phyloP scores from a whole-genome alignment of 1,140 invertebrate species.

The Diorhabda carinulata region DNA sequence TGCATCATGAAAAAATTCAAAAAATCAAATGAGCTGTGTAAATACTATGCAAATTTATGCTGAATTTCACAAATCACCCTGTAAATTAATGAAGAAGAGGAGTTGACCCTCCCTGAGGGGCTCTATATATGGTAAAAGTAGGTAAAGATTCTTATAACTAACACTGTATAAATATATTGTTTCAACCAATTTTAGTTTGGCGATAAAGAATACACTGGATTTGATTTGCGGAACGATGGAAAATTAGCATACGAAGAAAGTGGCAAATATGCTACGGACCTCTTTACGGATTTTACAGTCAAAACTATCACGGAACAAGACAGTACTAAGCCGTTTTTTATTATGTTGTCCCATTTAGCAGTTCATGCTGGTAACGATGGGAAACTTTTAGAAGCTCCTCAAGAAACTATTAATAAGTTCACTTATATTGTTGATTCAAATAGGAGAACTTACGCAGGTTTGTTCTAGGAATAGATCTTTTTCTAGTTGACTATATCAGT shows the following conservation, averaged over 20 bases:
- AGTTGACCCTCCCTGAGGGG: too few species aligned
- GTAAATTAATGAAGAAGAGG: too few species aligned
- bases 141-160: too few species aligned
- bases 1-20: too few species aligned
- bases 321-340: constrained; percentile 58
- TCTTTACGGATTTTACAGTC: constrained; percentile 63
- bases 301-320: constrained; percentile 58
- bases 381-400: constrained; percentile 58
- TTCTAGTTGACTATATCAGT: too few species aligned
- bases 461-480: background rate
- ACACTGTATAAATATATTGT: too few species aligned
- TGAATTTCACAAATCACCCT: too few species aligned
- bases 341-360: constrained; percentile 65
- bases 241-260: constrained; percentile 56
- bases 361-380: constrained; percentile 61
- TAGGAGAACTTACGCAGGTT: constrained; percentile 65
- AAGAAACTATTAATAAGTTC: constrained; percentile 61
- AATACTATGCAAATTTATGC: too few species aligned
- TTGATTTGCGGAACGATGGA: constrained; percentile 62
- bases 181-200: constrained; percentile 36
- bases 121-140: too few species aligned
- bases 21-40: too few species aligned
- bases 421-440: constrained; percentile 61
- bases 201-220: constrained; percentile 57
- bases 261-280: constrained; percentile 66